phyloP scores from a whole-genome alignment of 2,113 vertebrate species.

The Ictalurus punctatus region DNA sequence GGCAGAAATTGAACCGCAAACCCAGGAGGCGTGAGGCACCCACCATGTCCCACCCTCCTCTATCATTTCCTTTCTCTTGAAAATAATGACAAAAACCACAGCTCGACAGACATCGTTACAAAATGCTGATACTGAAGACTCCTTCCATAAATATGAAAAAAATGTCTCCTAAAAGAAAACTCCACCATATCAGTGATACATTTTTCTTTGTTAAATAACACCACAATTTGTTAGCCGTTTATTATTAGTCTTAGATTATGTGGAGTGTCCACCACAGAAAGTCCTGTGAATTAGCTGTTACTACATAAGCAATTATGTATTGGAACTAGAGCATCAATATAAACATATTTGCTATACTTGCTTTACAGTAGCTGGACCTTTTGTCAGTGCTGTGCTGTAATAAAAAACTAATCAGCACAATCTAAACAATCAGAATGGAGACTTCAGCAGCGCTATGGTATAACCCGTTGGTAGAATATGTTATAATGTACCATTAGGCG shows the following conservation, averaged over 20 bases:
- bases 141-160: not conserved
- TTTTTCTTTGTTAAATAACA: not conserved
- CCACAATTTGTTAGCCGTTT: not conserved
- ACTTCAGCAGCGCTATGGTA: not conserved
- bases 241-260: not conserved
- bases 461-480: not conserved
- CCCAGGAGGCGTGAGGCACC: no score
- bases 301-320: not conserved
- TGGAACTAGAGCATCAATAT: not conserved
- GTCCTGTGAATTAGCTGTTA: not conserved
- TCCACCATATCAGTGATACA: not conserved
- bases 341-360: not conserved
- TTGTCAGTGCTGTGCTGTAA: not conserved
- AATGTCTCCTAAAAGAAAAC: not conserved
- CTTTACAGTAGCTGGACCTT: not conserved
- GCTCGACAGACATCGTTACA: not conserved
- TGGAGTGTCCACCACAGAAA: not conserved
- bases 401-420: not conserved
- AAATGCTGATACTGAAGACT: not conserved
- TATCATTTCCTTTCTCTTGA: not conserved
- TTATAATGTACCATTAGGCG: not conserved
- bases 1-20: no score
- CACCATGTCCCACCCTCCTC: no score
- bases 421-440: not conserved
- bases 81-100: not conserved